Evolutionary conservation across 2,113 vertebrate genomes (phyloP), one percentile per base, ranked within the genome.

Genomic region (Camelus bactrianus): DNA sequence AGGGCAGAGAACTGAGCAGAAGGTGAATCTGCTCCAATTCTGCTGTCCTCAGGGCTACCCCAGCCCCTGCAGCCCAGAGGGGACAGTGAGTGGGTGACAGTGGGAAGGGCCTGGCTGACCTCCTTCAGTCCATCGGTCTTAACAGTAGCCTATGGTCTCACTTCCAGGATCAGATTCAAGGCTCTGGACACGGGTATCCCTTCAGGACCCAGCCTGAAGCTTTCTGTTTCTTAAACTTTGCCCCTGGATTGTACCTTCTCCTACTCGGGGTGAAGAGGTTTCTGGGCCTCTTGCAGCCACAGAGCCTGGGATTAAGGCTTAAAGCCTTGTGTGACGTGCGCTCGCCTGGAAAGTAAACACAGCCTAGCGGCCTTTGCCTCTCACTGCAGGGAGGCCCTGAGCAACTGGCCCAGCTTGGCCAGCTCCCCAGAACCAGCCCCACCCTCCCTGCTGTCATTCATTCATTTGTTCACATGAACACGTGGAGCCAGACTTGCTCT

Each of bases 41-140:
- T 28, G 1, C 17, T 28, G 22, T 58, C 52, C 22, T 28, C 5
- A 0, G 50, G 60, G 90, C 48, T 58, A 67, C 5, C 13, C 19
- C 10, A 28, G 20, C 4, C 38, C 83, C 67, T 10, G 3, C 0
- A 1, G 56, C 38, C 38, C 26, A 0, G 56, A 48, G 2, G 0
- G 42, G 32, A 24, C 11, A 4, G 15, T 4, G 12, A 42, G 48
- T 7, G 58, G 42, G 48, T 1, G 24, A 19, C 2, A 20, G 62
- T 3, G 52, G 62, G 24, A 10, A 26, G 75, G 46, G 35, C 13
- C 35, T n/a, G 30, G 42, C 17, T 32, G 50, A 32, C 10, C 13
- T 46, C 75, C 60, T 72, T 22, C 3, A 38, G n/a, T 6, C 24
- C 58, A 67, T 14, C 0, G 7, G n/a, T 58, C 32, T 82, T 54